phyloP scores from a whole-genome alignment of 2,113 vertebrate species.

The Ramphastos sulfuratus region DNA sequence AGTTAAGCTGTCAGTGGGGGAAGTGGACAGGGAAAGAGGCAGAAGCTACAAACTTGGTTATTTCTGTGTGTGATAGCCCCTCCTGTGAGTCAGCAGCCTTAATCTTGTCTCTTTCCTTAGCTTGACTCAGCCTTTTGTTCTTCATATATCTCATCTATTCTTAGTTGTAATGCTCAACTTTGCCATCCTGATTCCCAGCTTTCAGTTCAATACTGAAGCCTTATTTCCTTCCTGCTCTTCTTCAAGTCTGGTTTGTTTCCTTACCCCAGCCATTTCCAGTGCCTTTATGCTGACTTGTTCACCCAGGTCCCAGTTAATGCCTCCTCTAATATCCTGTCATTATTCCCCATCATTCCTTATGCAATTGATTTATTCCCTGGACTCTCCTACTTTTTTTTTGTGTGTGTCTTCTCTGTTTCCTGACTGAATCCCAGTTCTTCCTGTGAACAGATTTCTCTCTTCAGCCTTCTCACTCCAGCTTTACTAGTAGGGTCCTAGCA shows the following conservation, averaged over 20 bases:
- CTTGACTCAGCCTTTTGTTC: slow-evolving; percentile 4
- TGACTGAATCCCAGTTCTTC: neutral
- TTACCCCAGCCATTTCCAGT: neutral
- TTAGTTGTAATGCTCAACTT: neutral
- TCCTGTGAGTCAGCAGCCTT: neutral
- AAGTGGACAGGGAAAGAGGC: neutral
- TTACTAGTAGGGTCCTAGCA: neutral
- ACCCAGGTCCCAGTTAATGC: neutral
- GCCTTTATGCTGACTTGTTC: neutral
- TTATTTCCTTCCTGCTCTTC: neutral
- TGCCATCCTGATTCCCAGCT: neutral
- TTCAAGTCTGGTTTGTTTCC: slow-evolving; percentile 28
- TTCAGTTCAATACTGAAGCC: neutral
- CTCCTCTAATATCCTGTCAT: neutral
- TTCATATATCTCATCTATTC: neutral
- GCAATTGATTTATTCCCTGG: neutral
- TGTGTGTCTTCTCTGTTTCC: neutral
- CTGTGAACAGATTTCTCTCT: neutral
- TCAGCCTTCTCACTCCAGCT: neutral
- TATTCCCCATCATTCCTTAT: neutral
- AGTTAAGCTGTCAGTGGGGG: neutral
- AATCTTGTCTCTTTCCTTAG: neutral
- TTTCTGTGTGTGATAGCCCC: neutral
- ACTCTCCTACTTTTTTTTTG: neutral
- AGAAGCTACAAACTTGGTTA: neutral